Base-by-base conservation (phyloP, 2,888 invertebrate species). In the Campaea margaritaria region DNA sequence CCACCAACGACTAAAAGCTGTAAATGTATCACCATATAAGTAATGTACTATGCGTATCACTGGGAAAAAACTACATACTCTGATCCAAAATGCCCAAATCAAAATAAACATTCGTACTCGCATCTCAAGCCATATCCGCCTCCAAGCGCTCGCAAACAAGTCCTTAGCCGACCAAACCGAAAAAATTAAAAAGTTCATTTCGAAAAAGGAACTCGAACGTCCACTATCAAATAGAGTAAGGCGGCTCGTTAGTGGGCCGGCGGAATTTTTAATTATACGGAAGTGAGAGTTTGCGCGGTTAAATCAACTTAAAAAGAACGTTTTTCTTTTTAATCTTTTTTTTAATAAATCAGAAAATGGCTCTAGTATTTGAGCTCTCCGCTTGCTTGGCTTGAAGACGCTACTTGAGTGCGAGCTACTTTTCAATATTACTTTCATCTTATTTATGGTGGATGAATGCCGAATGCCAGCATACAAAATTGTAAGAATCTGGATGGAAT, bases 221-320 rank as follows among this genome's bases (percentile, higher is more conserved):
- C 63, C 67, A 67, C 65, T 67, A 76, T 79, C 78, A 75, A 81
- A 79, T 81, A 78, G 73, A 75, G 71, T 72, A 75, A 75, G 78
- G 78, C 79, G 75, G 77, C 81, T 85, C 85, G 83, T 86, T 85
- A 86, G 82, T 75, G 73, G 60, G 75, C 75, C 21, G 79, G 67
- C 77, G 67, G 69, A 62, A 70, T 80, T 85, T 82, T 83, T 83
- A 86, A 86, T 85, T 84, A 83, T 78, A 81, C 81, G 83, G 82
- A 85, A 85, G 77, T 69, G 61, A 67, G 74, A 76, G 78, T 68
- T 69, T 62, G 66, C 65, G 70, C 66, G 67, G 70, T 62, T 65
- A 70, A 69, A 67, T 67, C 67, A 65, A 65, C 64, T 53, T 53
- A 56, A 61, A 52, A 56, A 36, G 55, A 45, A 57, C 48, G 50